These are phyloP conservation scores for Heliconius ethilla DNA, from an alignment of 2,888 invertebrate genomes.

Conservation along the genomic window DNA sequence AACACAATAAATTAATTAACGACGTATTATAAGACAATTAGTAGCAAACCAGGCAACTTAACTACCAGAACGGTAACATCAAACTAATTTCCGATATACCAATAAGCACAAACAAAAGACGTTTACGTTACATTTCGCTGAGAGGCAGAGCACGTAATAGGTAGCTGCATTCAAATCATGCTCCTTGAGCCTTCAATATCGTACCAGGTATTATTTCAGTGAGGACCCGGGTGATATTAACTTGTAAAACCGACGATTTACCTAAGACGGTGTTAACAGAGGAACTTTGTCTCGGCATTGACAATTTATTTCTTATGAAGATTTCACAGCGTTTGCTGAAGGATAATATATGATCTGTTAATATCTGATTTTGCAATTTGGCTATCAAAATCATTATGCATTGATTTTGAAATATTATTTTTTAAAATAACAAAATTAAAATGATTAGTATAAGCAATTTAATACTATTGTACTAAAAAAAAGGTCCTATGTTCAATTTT, in stretches of 20 bases:
- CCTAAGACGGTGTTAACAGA: slow-evolving; percentile 76
- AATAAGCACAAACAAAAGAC: slow-evolving; percentile 70
- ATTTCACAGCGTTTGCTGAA: slow-evolving; percentile 69
- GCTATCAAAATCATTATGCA: not conserved
- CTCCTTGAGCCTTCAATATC: slow-evolving; percentile 72
- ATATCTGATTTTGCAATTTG: not conserved
- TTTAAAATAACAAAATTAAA: not conserved
- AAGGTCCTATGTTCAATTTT: not conserved
- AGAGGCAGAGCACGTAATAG: slow-evolving; percentile 61
- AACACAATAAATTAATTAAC: slow-evolving; percentile 35
- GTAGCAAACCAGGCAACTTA: slow-evolving; percentile 48
- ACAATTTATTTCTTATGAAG: slow-evolving; percentile 80
- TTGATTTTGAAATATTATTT: not conserved
- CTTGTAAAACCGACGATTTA: slow-evolving; percentile 79
- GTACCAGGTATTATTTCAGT: slow-evolving; percentile 75
- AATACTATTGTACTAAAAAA: not conserved
- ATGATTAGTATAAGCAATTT: not conserved
- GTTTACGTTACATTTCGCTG: slow-evolving; percentile 69
- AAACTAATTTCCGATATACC: slow-evolving; percentile 53
- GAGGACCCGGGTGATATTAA: slow-evolving; percentile 70
- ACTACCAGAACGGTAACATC: slow-evolving; percentile 52
- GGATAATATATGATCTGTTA: slow-evolving; percentile 9
- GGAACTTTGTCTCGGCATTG: slow-evolving; percentile 78
- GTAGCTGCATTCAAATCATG: slow-evolving; percentile 61
- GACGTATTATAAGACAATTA: slow-evolving; percentile 37